Evolutionary conservation across 2,888 invertebrate genomes (phyloP).

Genomic region (Adela reaumurella): DNA sequence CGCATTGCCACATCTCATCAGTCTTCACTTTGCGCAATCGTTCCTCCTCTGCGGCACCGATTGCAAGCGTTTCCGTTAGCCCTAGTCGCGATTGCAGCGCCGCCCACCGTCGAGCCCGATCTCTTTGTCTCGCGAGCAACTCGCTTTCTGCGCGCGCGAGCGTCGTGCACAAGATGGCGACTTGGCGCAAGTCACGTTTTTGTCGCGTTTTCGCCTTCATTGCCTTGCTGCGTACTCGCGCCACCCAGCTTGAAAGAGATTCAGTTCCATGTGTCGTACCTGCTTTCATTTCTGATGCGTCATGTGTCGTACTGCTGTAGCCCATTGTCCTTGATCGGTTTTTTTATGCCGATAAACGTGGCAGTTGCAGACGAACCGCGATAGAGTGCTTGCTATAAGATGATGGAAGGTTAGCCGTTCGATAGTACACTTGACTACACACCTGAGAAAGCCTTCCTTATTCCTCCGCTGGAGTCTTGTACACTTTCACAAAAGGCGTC

Average conservation of each 20-base stretch:
- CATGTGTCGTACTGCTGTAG: background rate
- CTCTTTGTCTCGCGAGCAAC: slow-evolving; percentile 59
- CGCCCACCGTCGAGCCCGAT: slow-evolving; percentile 60
- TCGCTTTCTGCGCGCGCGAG: slow-evolving; percentile 58
- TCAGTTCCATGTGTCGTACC: slow-evolving; percentile 32
- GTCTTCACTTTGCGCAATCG: slow-evolving; percentile 42
- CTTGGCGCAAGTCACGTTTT: slow-evolving; percentile 59
- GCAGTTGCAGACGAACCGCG: too few relatives aligned
- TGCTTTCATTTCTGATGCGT: background rate
- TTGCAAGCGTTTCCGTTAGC: slow-evolving; percentile 30
- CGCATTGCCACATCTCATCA: slow-evolving; percentile 54
- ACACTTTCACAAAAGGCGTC: slow-evolving; percentile 52
- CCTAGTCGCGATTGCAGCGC: slow-evolving; percentile 51
- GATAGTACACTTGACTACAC: background rate
- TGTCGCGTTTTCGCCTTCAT: slow-evolving; percentile 51
- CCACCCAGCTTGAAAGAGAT: slow-evolving; percentile 61
- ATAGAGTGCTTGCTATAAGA: too few relatives aligned
- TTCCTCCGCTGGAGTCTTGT: background rate
- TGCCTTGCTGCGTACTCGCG: slow-evolving; percentile 61
- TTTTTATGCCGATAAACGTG: too few relatives aligned
- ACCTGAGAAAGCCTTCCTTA: background rate
- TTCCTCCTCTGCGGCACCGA: slow-evolving; percentile 27
- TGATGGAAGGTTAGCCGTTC: background rate
- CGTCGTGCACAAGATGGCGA: slow-evolving; percentile 62
- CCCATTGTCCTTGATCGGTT: too few relatives aligned